Base-by-base conservation (phyloP, 1,140 invertebrate genomes). In the Platorchestia sp. region DNA sequence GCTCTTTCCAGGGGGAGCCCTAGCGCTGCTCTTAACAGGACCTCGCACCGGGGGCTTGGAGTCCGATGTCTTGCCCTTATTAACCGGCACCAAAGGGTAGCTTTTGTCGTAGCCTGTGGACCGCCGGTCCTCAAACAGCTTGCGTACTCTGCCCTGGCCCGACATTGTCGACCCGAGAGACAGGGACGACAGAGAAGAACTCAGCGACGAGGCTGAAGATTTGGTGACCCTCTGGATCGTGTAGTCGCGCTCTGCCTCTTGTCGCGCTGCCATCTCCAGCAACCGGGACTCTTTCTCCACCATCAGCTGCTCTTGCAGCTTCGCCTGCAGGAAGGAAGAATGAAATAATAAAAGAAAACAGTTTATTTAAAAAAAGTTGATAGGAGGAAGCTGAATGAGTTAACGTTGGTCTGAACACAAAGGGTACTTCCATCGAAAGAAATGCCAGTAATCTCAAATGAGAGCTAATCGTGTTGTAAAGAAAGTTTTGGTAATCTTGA, bases 221-320 rank as follows among this genome's bases (percentile, higher is more conserved):
- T 95, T 96, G 90, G 95, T 96, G 95, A 96, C 95, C 95, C 87
- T 51, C 95, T 96, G 95, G 87, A 96, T 96, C 95, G 95, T 96
- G 90, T 44, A 97, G 96, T 96, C 96, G 96, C 44, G 96, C 96
- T 86, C 97, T 89, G 90, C 97, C 97, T 95, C 96, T 96, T 96
- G 96, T 95, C 96, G 97, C 97, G 96, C 97, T 97, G 14, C 97
- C 97, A 95, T 97, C 97, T 97, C 96, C 91, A 96, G 96, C 96
- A 97, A 96, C 7, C 96, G 96, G 5, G 96, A 96, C 95, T 97
- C 97, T 95, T 97, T 97, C 95, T 97, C 97, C 96, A 97, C 96
- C 96, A 97, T 95, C 44, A 97, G 95, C 96, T 97, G 97, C 51
- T 97, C 96, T 59, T 97, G 97, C 91, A 97, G 97, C 91, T 97